Conservation (phyloP, 2,797 vertebrate species). For the Hapalemur alaotrensis region DNA sequence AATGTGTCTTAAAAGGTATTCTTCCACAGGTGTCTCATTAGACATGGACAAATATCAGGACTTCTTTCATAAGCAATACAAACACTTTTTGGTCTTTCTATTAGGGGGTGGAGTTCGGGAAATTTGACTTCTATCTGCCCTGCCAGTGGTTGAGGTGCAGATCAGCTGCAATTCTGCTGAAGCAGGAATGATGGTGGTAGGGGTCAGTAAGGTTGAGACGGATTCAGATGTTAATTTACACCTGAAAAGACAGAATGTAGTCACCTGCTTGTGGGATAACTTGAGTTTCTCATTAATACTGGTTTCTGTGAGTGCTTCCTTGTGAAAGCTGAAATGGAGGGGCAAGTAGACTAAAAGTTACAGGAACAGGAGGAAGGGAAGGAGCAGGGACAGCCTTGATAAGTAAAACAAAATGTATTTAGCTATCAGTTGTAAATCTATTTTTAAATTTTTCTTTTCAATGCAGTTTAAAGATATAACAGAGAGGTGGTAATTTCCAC, state of each 20-base stretch:
- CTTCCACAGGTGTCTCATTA: background rate
- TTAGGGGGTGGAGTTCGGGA: background rate
- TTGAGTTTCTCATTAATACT: conserved; percentile 57
- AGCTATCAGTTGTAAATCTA: conserved; percentile 5
- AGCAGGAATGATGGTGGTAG: background rate
- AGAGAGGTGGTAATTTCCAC: background rate
- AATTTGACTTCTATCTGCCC: conserved; percentile 29
- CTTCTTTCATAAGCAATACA: background rate
- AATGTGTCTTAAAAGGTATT: background rate
- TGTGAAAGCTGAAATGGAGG: conserved; percentile 43
- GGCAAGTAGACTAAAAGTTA: background rate
- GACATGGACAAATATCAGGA: background rate
- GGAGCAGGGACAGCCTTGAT: background rate
- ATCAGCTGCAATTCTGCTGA: background rate
- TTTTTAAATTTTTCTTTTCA: conserved; percentile 27
- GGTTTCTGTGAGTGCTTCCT: conserved; percentile 36
- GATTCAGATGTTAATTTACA: conserved; percentile 80
- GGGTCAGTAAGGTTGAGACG: conserved; percentile 64
- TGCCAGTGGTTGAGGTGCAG: conserved; percentile 18
- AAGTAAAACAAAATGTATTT: conserved; percentile 12
- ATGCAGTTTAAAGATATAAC: conserved; percentile 5
- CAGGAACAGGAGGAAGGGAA: background rate
- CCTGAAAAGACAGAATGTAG: conserved; percentile 73
- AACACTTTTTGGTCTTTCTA: background rate
- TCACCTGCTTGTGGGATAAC: conserved; percentile 48